These are phyloP conservation scores for Margarornis squamiger DNA, from an alignment of 2,797 vertebrate genomes.

Conservation along the genomic window DNA sequence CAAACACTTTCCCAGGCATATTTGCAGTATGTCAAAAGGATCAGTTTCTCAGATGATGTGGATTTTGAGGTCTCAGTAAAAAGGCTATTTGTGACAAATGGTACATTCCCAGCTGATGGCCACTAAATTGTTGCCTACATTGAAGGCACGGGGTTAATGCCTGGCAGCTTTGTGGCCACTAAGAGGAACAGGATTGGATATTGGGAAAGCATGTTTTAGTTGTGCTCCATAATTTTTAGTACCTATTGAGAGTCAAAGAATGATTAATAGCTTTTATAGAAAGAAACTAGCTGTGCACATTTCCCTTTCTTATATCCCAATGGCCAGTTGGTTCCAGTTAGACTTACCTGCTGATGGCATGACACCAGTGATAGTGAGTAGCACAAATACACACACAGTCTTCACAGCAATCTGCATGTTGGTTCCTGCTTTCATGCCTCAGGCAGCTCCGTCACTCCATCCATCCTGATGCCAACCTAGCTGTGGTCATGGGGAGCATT, in stretches of 20 bases:
- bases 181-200: neutral
- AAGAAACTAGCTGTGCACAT: neutral
- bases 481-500: neutral
- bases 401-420: constrained; percentile 52
- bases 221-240: neutral
- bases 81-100: neutral
- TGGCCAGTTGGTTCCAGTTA: neutral
- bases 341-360: constrained; percentile 65
- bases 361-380: neutral
- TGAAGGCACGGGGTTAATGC: neutral
- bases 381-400: neutral
- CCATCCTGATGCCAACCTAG: neutral
- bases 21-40: neutral
- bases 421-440: constrained; percentile 38
- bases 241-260: neutral
- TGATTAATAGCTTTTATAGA: neutral
- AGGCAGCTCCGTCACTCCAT: neutral
- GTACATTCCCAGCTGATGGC: neutral
- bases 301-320: neutral
- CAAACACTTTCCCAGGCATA: neutral
- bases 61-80: neutral
- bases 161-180: neutral
- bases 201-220: neutral
- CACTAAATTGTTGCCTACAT: neutral
- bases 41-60: neutral